A percentile compares a stretch with the other conserved stretches of the same genome.
Evolutionary conservation across 1,140 invertebrate species (phyloP).

Genomic region (Nylanderia fulva): DNA sequence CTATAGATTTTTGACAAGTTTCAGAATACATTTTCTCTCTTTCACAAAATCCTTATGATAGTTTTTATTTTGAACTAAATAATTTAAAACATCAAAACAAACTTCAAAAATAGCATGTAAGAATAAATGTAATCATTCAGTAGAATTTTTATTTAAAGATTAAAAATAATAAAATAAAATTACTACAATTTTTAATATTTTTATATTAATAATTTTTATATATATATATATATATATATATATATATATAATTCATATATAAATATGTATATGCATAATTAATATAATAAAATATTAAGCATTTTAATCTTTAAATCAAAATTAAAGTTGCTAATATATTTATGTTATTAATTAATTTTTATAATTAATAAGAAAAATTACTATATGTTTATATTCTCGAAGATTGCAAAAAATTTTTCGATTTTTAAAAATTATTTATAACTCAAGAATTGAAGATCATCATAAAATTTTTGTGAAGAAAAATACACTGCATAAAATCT

Average conservation of each 20-base stretch:
- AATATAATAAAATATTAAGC: slow-evolving; percentile 18
- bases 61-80: too few relatives aligned
- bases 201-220: slow-evolving; percentile 18
- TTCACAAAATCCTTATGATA: not conserved
- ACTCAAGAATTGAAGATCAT: slow-evolving; percentile 21
- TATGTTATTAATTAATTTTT: too few relatives aligned
- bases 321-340: too few relatives aligned
- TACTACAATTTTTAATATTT: slow-evolving; percentile 15
- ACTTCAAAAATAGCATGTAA: too few relatives aligned
- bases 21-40: not conserved
- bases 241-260: slow-evolving; percentile 12
- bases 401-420: not conserved
- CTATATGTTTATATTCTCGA: not conserved
- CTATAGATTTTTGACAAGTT: slow-evolving; percentile 33
- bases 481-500: slow-evolving; percentile 4
- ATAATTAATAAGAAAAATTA: too few relatives aligned
- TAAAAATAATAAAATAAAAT: too few relatives aligned
- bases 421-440: slow-evolving; percentile 31
- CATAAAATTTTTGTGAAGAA: too few relatives aligned
- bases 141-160: too few relatives aligned
- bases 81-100: too few relatives aligned
- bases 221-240: not conserved
- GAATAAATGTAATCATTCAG: too few relatives aligned
- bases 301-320: slow-evolving; percentile 18
- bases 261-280: too few relatives aligned